Evolutionary conservation across 2,797 vertebrate genomes (phyloP).

Genomic region (Myotis planiceps): DNA sequence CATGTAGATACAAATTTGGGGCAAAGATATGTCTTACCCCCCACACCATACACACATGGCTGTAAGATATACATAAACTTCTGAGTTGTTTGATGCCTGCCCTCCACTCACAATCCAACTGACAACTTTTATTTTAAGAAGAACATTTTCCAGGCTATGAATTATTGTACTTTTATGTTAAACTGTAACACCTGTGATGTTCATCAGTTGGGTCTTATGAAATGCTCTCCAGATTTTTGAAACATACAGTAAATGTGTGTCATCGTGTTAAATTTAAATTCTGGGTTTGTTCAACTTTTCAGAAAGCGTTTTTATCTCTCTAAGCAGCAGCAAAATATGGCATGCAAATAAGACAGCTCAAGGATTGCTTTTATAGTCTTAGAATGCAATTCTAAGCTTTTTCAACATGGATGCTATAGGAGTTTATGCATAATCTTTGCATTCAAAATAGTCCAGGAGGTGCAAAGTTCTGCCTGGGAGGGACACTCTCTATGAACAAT

Average conservation of each 20-base stretch:
- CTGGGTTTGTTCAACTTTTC: conserved; percentile 44
- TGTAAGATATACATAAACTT: conserved; percentile 49
- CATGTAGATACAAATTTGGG: conserved; percentile 1
- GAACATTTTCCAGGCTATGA: not conserved
- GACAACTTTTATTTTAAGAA: not conserved
- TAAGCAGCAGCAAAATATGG: conserved; percentile 16
- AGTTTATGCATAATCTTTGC: not conserved
- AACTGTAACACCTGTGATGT: conserved; percentile 6
- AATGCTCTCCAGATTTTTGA: conserved; percentile 43
- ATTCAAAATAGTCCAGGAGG: conserved; percentile 17
- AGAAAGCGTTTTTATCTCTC: conserved; percentile 45
- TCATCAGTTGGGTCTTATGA: conserved; percentile 28
- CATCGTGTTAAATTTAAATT: conserved; percentile 48
- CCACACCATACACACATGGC: not conserved
- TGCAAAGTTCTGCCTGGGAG: not conserved
- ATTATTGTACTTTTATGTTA: conserved; percentile 48
- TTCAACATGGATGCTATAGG: not conserved
- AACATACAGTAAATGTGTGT: not conserved
- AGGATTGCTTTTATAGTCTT: conserved; percentile 17
- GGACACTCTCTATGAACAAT: not conserved
- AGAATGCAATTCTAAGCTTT: conserved; percentile 1
- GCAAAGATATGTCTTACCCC: not conserved
- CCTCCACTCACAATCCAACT: not conserved
- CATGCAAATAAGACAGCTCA: conserved; percentile 9
- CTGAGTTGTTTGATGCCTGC: not conserved